Evolutionary conservation across 92 coral and sea anemone species (phyloP).

Genomic region (Parazoanthus atlanticus): DNA sequence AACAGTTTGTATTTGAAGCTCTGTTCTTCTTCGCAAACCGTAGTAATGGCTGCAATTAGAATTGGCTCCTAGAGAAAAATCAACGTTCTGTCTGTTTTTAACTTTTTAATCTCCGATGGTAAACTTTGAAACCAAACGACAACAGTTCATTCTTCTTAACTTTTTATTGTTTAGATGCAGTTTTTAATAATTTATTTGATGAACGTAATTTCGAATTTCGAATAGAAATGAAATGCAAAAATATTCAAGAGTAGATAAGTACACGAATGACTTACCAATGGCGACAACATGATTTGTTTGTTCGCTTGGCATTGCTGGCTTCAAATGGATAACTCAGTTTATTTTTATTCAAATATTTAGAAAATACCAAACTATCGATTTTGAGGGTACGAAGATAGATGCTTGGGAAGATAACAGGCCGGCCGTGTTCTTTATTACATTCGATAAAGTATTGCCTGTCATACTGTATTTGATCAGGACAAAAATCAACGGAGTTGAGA

Average conservation of each 20-base stretch:
- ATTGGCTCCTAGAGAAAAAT: not conserved
- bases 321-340: slow-evolving; percentile 22
- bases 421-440: not conserved
- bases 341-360: not conserved
- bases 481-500: not conserved
- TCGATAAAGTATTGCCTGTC: slow-evolving; percentile 5
- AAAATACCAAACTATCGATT: not conserved
- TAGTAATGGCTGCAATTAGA: not conserved
- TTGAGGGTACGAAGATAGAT: not conserved
- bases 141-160: not conserved
- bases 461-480: slow-evolving; percentile 8
- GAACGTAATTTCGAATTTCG: slow-evolving; percentile 22
- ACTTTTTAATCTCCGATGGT: not conserved
- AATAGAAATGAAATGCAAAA: slow-evolving; percentile 66
- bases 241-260: slow-evolving; percentile 52
- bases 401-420: not conserved
- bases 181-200: slow-evolving; percentile 37
- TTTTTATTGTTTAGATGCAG: not conserved
- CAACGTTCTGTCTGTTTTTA: not conserved
- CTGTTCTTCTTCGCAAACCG: not conserved
- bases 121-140: not conserved
- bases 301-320: not conserved
- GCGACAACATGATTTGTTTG: not conserved
- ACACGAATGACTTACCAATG: not conserved
- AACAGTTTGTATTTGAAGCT: not conserved